Evolutionary conservation across 2,888 invertebrate genomes (phyloP), one percentile per base, ranked within the genome.

Genomic region (Ephialtes manifestator): DNA sequence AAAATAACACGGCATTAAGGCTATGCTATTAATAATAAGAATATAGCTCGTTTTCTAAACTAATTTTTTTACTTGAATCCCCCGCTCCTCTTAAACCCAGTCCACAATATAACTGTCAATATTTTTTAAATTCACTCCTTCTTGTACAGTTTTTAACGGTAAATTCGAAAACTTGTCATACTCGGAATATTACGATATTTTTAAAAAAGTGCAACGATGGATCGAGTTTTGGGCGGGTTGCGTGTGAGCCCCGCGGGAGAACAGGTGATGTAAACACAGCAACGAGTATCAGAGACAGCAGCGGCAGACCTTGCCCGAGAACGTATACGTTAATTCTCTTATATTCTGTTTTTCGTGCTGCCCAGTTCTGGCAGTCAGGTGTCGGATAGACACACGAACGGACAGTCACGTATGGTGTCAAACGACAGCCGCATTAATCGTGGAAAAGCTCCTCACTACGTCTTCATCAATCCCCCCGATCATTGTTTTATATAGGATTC

Each of bases 311-410:
- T 60, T 60, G 60, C 72, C 48, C 53, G 48, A 8, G 35, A 75
- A 70, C 70, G 65, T 68, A 31, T 63, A 76, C 51, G 53, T 81
- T 85, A 78, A 85, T 85, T 85, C 75, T 81, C 81, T 71, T 75
- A 77, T 85, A 78, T 79, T 81, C 70, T 46, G 48, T 55, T 53
- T 65, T 53, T 65, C 48, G 48, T 46, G 65, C n/a, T 18, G 51
- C 43, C 35, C 60, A 24, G 2, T 7, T 60, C 28, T 51, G 20
- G 58, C 31, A 35, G 81, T 81, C 81, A 85, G 81, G 78, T 85
- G 84, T 85, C 78, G 68, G 84, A 85, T 15, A 35, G 65, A 74
- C 65, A 53, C 58, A 77, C 63, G 58, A 60, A 60, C 71, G 53
- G 15, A 53, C 53, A 43, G 48, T 60, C 74, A 63, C 75, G 75